These are phyloP conservation scores for Sitophilus oryzae DNA, from an alignment of 1,140 invertebrate species.

Conservation along the genomic window DNA sequence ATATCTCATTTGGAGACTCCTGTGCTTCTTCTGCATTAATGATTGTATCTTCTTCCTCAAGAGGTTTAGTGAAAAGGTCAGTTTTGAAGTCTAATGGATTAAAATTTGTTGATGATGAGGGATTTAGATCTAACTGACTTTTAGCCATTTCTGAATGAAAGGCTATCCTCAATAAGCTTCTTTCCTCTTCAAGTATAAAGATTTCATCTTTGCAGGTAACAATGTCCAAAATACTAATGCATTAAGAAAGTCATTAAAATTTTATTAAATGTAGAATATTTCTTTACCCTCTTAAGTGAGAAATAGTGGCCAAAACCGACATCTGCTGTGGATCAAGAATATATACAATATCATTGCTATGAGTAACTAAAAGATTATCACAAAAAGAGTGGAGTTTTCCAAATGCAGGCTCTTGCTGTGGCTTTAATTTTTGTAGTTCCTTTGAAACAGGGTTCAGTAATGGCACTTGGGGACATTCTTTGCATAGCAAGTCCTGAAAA, in stretches of 20 bases:
- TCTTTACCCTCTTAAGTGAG: conserved; percentile 43
- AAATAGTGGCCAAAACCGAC: conserved; percentile 49
- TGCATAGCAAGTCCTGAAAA: conserved; percentile 30
- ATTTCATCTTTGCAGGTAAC: conserved; percentile 70
- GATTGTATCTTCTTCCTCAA: conserved; percentile 27
- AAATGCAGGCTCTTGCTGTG: conserved; percentile 57
- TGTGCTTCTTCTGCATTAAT: conserved; percentile 51
- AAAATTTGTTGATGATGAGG: no score
- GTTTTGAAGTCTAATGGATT: no score
- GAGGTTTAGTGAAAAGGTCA: no score
- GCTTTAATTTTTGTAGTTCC: conserved; percentile 43
- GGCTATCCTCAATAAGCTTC: conserved; percentile 61
- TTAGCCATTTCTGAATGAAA: conserved; percentile 53
- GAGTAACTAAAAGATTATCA: conserved; percentile 67
- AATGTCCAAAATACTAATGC: conserved; percentile 51
- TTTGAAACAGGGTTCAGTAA: conserved; percentile 60
- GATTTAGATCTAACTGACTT: no score
- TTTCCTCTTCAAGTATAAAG: conserved; percentile 65
- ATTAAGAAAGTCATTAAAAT: not conserved
- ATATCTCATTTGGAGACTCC: conserved; percentile 44
- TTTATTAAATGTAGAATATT: not conserved
- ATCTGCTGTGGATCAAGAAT: conserved; percentile 64
- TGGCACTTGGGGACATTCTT: conserved; percentile 56
- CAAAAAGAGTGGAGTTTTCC: conserved; percentile 62
- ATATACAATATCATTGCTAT: conserved; percentile 63